Evolutionary conservation across 2,113 vertebrate genomes (phyloP), one percentile per base, ranked within the genome.

Genomic region (Falco punctatus): DNA sequence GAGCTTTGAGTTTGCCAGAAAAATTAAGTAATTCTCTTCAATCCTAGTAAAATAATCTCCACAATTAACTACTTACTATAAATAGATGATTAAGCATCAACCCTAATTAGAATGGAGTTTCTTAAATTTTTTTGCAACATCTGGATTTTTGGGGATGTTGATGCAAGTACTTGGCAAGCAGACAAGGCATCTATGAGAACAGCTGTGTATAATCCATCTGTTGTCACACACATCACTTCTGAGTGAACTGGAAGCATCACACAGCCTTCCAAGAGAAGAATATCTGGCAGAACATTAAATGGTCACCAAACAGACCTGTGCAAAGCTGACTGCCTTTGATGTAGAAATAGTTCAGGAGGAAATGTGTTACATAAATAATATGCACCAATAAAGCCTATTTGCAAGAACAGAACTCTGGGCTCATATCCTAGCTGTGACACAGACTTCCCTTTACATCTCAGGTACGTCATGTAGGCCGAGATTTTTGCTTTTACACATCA

Each of bases 401-500:
- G 38, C n/a, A 87, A 73, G 32, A 77, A 55, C 21, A 84, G 27
- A 80, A 21, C 17, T 40, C 19, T 2, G 20, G 26, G 54, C 38
- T 79, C 0, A 0, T 27, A 23, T 19, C 61, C 70, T 48, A 5
- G 1, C 52, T 81, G 42, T 21, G 48, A 62, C 46, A 70, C 57
- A 69, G 51, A 30, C 24, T 16, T 42, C 21, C 21, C 21, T 82
- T 79, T 75, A 20, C 38, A 74, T 40, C 69, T 75, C 89, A 79
- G 35, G 11, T 49, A 40, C 0, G 0, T 33, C n/a, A 27, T 0
- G 0, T 5, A 42, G 42, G 17, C 27, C 16, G 8, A 33, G 35
- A 46, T 15, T 55, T 71, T 55, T 75, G 42, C 78, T 59, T 64
- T 71, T 81, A 77, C 20, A 48, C 3, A 38, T 28, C 7, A 55